Evolutionary conservation across 30 jellyfish, hydroid and myxozoan genomes (phyloP), one percentile per base, ranked within the genome.

Genomic region (Pelagia noctiluca): DNA sequence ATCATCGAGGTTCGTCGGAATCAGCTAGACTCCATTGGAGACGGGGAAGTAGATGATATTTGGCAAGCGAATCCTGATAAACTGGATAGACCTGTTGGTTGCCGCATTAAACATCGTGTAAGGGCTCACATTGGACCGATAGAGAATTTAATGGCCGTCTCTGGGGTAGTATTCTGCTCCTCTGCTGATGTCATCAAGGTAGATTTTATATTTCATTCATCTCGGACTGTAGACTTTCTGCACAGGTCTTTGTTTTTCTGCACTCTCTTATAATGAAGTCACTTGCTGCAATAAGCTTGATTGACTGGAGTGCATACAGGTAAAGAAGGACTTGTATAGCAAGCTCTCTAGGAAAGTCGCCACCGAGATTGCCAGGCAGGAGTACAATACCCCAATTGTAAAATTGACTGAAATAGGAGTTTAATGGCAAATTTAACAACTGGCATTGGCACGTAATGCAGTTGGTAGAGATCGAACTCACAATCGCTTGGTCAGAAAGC

Each of bases 21-120:
- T n/a, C 89, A 79, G 82, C 42, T 79, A 52, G 89, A 79, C 36
- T 79, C 89, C 2, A 82, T 79, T 32, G 89, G 48, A 21, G 80
- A 79, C 47, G 11, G 63, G 5, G 74, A 42, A 32, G 29, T 23
- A 4, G 89, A 78, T 26, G 88, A 53, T 19, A 42, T 16, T 0
- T 37, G 71, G 0, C 68, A 63, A 60, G 48, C 71, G 32, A 73
- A 11, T 26, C 23, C 33, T 16, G 64, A 8, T 12, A 42, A 75
- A 0, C 29, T 29, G 2, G 0, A 1, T 28, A 48, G 50, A 33
- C 1, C 62, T 0, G 63, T 79, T 46, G 89, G 89, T 26, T 79
- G 80, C 18, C 82, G 64, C 19, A 33, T 79, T n/a, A 79, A 79
- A 49, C 89, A 79, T 62, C 89, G 89, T 4, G 48, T 79, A 25